Evolutionary conservation across 2,113 vertebrate genomes (phyloP).

Genomic region (Psephotus haematonotus): DNA sequence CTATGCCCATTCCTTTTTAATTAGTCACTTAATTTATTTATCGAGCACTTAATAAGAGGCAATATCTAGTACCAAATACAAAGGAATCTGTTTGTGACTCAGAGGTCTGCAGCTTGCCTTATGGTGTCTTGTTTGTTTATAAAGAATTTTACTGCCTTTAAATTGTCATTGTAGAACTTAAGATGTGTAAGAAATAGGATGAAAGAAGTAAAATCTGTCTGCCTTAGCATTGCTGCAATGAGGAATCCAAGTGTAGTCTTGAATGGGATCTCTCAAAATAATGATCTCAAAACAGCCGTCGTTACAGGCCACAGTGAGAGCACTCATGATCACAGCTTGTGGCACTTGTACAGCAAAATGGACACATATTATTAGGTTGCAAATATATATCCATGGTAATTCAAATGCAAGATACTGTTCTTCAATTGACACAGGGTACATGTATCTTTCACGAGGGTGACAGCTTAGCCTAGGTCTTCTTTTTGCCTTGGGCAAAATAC

Average conservation of each 20-base stretch:
- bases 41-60: background rate
- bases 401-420: background rate
- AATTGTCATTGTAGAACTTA: background rate
- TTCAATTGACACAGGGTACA: rapidly evolving
- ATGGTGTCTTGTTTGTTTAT: background rate
- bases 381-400: background rate
- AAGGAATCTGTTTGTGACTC: background rate
- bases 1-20: background rate
- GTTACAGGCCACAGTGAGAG: background rate
- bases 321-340: background rate
- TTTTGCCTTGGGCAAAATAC: background rate
- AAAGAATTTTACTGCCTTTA: background rate
- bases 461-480: background rate
- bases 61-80: background rate
- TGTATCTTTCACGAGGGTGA: background rate
- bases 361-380: background rate
- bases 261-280: background rate
- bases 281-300: background rate
- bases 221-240: background rate
- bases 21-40: background rate
- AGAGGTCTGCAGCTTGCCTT: background rate
- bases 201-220: background rate
- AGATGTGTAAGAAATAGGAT: background rate
- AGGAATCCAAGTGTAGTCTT: background rate
- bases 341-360: background rate